phyloP scores from a whole-genome alignment of 2,113 vertebrate species.

The Rattus rattus region DNA sequence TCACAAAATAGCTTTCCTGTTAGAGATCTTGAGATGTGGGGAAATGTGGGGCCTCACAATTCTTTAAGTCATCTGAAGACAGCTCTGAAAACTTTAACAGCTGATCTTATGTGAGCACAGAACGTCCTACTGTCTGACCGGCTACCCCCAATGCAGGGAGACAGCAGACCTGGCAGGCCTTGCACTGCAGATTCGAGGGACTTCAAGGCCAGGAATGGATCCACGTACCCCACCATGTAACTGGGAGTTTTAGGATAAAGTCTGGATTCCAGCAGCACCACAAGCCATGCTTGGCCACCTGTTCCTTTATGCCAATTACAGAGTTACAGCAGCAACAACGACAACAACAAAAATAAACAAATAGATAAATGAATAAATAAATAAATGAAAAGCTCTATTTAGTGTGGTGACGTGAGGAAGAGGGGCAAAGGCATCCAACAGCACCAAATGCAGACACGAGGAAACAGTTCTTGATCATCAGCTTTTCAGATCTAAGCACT shows the following conservation, averaged over 20 bases:
- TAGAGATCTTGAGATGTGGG: not conserved
- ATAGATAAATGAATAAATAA: not conserved
- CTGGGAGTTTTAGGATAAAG: not conserved
- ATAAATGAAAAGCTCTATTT: not conserved
- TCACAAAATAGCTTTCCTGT: not conserved
- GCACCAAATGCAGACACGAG: not conserved
- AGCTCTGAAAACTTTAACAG: not conserved
- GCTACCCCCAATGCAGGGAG: not conserved
- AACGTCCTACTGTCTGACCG: not conserved
- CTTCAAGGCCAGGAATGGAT: not conserved
- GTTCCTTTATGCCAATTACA: not conserved
- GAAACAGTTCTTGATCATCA: not conserved
- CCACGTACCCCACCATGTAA: not conserved
- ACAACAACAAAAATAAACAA: too few species aligned
- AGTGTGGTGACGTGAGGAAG: not conserved
- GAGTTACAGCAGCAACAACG: not conserved
- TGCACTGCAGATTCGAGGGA: not conserved
- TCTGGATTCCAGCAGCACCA: not conserved
- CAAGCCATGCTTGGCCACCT: not conserved
- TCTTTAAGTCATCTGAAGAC: not conserved
- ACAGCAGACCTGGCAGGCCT: not conserved
- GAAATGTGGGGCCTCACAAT: not conserved
- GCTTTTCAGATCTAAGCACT: not conserved
- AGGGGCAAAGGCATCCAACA: not conserved
- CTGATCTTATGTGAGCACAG: not conserved